Evolutionary conservation across 35 echinoderm and acorn worm genomes (phyloP).

Genomic region (Strongylocentrotus purpuratus): DNA sequence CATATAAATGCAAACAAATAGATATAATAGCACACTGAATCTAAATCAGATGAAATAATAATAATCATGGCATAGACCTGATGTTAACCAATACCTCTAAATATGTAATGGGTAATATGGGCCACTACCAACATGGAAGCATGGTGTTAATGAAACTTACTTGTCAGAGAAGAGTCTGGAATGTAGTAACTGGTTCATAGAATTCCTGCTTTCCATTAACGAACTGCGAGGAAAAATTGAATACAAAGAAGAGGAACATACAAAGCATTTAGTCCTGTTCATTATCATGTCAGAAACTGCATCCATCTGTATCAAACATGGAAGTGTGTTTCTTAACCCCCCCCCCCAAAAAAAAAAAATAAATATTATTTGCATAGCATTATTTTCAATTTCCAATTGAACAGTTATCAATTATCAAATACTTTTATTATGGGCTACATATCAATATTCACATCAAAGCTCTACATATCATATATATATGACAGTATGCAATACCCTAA

Average conservation of each 20-base stretch:
- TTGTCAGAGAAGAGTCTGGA: constrained; percentile 83
- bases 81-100: neutral
- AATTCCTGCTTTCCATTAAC: constrained; percentile 85
- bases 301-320: too few relatives aligned
- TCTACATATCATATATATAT: too few relatives aligned
- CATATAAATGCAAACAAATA: neutral
- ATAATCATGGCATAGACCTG: neutral
- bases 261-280: neutral
- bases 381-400: too few relatives aligned
- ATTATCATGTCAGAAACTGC: too few relatives aligned
- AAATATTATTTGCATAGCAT: too few relatives aligned
- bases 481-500: too few relatives aligned
- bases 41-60: neutral
- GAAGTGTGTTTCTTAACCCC: too few relatives aligned
- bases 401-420: too few relatives aligned
- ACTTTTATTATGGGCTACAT: too few relatives aligned
- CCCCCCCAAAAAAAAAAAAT: too few relatives aligned
- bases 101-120: neutral
- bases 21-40: neutral
- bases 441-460: too few relatives aligned
- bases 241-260: neutral
- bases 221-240: constrained; percentile 53
- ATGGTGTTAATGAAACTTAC: constrained; percentile 60
- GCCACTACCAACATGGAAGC: too few relatives aligned
- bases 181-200: constrained; percentile 81